These are phyloP conservation scores for Copidosoma aretas DNA, from an alignment of 2,888 invertebrate genomes.

Conservation along the genomic window DNA sequence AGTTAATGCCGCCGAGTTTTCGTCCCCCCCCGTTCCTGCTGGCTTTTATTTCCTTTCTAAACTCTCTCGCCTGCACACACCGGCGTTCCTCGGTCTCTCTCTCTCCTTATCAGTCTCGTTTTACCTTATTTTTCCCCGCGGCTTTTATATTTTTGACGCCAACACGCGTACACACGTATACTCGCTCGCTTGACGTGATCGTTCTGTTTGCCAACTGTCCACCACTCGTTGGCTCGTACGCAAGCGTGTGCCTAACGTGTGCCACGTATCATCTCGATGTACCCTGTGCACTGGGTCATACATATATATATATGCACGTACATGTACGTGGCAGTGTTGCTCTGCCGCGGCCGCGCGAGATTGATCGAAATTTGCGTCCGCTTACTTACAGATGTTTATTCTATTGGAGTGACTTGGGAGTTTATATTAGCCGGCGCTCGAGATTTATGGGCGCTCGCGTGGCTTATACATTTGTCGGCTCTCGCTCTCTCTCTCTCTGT, in stretches of 20 bases:
- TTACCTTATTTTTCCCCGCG: no score
- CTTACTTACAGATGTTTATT: constrained; percentile 18
- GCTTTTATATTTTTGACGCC: no score
- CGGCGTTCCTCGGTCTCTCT: no score
- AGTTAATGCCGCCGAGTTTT: constrained; percentile 27
- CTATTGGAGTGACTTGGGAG: constrained; percentile 19
- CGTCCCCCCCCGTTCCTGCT: neutral
- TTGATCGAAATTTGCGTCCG: neutral
- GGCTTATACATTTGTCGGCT: neutral
- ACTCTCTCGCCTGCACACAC: no score
- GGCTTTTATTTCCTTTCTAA: constrained; percentile 9
- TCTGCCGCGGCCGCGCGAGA: neutral
- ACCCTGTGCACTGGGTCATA: no score
- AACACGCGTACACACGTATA: no score
- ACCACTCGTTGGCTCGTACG: neutral
- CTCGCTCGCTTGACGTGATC: no score
- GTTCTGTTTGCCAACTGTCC: neutral
- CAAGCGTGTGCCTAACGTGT: neutral
- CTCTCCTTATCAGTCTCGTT: no score
- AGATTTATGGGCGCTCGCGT: neutral
- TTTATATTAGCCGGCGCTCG: neutral
- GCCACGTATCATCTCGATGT: no score
- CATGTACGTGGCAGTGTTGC: neutral
- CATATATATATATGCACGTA: no score
- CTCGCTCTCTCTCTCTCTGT: neutral